Evolutionary conservation across 92 coral and sea anemone genomes (phyloP).

Genomic region (Porites rus): DNA sequence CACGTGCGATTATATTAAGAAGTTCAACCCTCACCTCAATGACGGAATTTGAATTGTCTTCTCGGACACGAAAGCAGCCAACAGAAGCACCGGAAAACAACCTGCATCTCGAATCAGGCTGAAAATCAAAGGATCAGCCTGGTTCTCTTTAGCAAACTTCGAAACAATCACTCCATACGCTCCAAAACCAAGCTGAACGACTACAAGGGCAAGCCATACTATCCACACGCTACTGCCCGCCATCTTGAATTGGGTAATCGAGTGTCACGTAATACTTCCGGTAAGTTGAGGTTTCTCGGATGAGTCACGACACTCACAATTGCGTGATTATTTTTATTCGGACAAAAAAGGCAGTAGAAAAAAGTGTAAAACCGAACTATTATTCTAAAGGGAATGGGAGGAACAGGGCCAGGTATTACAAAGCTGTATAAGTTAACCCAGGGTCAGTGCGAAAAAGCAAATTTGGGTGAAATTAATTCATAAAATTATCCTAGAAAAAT

Average conservation of each 20-base stretch:
- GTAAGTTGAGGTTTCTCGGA: not conserved
- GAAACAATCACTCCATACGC: constrained; percentile 84
- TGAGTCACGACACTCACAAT: too few relatives aligned
- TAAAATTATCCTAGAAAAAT: too few relatives aligned
- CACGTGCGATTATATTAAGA: not conserved
- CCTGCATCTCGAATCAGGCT: constrained; percentile 80
- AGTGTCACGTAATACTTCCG: not conserved
- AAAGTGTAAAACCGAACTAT: too few relatives aligned
- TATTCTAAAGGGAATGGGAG: too few relatives aligned
- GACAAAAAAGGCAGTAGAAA: too few relatives aligned
- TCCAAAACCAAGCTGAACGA: constrained; percentile 81
- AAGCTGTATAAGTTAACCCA: too few relatives aligned
- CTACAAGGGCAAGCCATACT: constrained; percentile 78
- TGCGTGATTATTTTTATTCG: too few relatives aligned
- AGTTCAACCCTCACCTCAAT: constrained; percentile 43
- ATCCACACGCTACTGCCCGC: constrained; percentile 52
- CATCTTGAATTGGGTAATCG: constrained; percentile 36
- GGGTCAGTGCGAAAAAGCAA: too few relatives aligned
- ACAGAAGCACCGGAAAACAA: constrained; percentile 75
- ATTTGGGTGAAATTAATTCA: too few relatives aligned
- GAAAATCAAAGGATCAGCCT: constrained; percentile 82
- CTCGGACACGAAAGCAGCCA: constrained; percentile 79
- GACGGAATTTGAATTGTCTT: constrained; percentile 66
- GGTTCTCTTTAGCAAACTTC: constrained; percentile 78
- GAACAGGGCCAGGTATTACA: too few relatives aligned